Evolutionary conservation across 1,140 invertebrate genomes (phyloP), one percentile per base, ranked within the genome.

Genomic region (Lasioglossum albipes): DNA sequence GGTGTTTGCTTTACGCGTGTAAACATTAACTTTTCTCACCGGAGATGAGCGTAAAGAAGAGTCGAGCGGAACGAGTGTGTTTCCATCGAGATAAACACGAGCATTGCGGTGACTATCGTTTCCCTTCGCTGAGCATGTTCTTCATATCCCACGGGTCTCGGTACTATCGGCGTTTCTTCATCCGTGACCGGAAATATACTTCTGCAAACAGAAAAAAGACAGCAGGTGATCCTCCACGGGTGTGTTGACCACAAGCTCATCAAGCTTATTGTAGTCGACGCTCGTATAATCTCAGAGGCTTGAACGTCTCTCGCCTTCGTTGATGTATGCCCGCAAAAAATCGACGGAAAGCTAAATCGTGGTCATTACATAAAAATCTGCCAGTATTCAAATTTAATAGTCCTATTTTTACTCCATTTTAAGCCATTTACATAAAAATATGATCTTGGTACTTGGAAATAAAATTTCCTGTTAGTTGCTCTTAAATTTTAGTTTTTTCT

Each of bases 151-250:
- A 82, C 75, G 80, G 75, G 69, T 82, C 75, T 82, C 80, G 75
- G 49, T 52, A 62, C 75, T 78, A 72, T 82, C 62, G 59, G 75
- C 41, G 69, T 82, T 57, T 67, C 80, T 79, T 82, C 81, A 72
- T 82, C 81, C 81, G 81, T 82, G 81, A 82, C 75, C 81, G 81
- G 81, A 82, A 82, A 82, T 67, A 36, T 82, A 76, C 66, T 70
- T 81, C 54, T 76, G 64, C 31, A 31, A 16, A 36, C 31, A 62
- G 59, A 73, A 68, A 61, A 68, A 49, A 9, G 57, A 45, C 45
- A 65, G 59, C 45, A 54, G 20, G 27, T n/a, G 52, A 41, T 22
- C 31, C 20, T 66, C 41, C 61, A 31, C 42, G 45, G 13, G 13
- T 54, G 18, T 16, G 52, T 75, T 36, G 57, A 80, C 78, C 78